Percentiles rank a stretch among this genome's conserved stretches.
Evolutionary conservation across 2,113 vertebrate species (phyloP).

Genomic region (Regulus satrapa): DNA sequence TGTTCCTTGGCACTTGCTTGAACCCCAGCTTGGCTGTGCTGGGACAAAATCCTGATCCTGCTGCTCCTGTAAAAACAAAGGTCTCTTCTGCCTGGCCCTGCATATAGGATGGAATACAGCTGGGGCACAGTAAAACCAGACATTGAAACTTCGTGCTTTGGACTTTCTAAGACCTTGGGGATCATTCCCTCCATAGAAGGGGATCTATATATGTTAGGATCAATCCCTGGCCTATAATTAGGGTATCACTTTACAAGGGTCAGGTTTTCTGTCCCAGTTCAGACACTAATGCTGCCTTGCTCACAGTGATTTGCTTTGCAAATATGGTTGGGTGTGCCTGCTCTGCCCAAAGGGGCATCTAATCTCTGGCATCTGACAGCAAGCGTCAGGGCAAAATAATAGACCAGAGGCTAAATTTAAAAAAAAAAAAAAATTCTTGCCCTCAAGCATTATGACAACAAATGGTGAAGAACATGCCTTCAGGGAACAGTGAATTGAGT

Average conservation of each 20-base stretch:
- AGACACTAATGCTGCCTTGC: neutral
- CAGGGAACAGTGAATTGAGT: neutral
- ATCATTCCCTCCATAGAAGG: neutral
- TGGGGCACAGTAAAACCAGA: neutral
- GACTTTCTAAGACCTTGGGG: neutral
- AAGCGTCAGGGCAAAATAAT: neutral
- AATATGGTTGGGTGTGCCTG: neutral
- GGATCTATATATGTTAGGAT: neutral
- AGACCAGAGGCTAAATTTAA: conserved; percentile 29
- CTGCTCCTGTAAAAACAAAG: rapidly evolving
- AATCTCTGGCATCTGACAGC: neutral
- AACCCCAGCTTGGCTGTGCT: neutral
- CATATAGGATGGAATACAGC: neutral
- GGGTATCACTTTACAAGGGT: neutral
- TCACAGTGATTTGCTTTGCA: neutral
- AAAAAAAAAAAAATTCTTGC: conserved; percentile 48
- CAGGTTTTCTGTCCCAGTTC: neutral
- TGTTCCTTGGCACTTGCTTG: rapidly evolving
- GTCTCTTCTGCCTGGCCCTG: neutral
- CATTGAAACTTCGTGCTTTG: neutral
- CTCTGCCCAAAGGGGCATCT: conserved; percentile 5
- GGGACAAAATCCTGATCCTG: neutral
- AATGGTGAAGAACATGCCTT: conserved; percentile 51
- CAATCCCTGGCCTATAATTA: neutral
- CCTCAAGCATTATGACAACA: conserved; percentile 48